Percentiles rank a stretch among this genome's conserved stretches.
Evolutionary conservation across 2,888 invertebrate species (phyloP).

Genomic region (Cerceris ruficornis): DNA sequence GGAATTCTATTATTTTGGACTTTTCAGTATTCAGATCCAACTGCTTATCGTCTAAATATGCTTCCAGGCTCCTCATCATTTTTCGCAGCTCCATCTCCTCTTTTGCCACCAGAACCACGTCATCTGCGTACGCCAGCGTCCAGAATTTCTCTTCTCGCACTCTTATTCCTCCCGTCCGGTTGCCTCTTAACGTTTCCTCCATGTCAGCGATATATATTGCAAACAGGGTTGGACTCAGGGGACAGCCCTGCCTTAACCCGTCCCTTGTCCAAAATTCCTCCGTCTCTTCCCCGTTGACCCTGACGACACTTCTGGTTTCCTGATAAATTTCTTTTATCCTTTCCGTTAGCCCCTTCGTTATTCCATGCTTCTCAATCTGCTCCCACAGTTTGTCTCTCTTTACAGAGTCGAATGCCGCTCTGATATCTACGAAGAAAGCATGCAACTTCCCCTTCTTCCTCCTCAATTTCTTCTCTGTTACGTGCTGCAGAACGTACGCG

Average conservation of each 20-base stretch:
- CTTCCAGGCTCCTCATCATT: slow-evolving; percentile 1
- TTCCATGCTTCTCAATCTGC: too few species aligned
- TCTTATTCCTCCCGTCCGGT: not conserved
- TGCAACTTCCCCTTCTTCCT: not conserved
- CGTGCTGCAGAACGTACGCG: too few species aligned
- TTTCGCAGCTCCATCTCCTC: not conserved
- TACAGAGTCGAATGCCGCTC: too few species aligned
- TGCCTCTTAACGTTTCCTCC: not conserved
- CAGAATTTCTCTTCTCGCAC: not conserved
- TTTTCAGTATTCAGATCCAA: not conserved
- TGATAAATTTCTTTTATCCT: too few species aligned
- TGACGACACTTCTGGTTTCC: too few species aligned
- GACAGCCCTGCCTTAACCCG: too few species aligned
- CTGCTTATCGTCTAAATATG: not conserved
- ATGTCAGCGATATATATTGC: not conserved
- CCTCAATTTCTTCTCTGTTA: not conserved
- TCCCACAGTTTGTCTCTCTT: too few species aligned
- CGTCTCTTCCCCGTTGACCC: too few species aligned
- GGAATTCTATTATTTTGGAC: not conserved
- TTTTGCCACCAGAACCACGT: not conserved
- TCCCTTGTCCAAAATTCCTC: too few species aligned
- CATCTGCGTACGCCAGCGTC: not conserved
- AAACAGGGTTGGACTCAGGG: too few species aligned
- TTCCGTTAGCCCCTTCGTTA: too few species aligned
- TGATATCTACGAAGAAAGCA: not conserved